These are phyloP conservation scores for Montifringilla adamsi DNA, from an alignment of 2,113 vertebrate genomes.

Conservation along the genomic window DNA sequence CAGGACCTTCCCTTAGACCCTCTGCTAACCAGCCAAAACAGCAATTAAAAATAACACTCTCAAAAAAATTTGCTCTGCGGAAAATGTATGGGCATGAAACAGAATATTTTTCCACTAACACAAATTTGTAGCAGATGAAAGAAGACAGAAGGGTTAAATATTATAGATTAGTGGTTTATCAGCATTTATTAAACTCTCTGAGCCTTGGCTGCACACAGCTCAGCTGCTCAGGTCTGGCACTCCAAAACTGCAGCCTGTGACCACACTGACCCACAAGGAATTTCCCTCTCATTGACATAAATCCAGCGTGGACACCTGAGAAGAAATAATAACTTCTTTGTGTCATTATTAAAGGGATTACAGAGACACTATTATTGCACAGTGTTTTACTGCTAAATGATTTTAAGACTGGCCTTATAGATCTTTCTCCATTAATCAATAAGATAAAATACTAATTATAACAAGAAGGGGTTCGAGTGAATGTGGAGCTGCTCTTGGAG, in stretches of 20 bases:
- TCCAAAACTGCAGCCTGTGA: not conserved
- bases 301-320: not conserved
- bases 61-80: not conserved
- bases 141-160: not conserved
- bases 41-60: not conserved
- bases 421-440: constrained; percentile 11
- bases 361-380: not conserved
- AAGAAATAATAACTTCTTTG: not conserved
- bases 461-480: not conserved
- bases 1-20: not conserved
- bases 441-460: constrained; percentile 45
- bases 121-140: not conserved
- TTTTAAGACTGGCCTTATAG: not conserved
- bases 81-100: not conserved
- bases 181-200: not conserved
- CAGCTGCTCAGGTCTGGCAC: not conserved
- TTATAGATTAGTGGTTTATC: not conserved
- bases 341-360: not conserved
- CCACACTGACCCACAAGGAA: not conserved
- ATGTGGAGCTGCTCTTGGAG: not conserved
- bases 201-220: not conserved
- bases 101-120: not conserved
- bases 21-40: not conserved
- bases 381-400: constrained; percentile 1
- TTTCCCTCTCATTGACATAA: not conserved